Percentiles rank a stretch among this genome's conserved stretches.
phyloP scores from a whole-genome alignment of 2,797 vertebrate genomes.

The Tadarida brasiliensis region DNA sequence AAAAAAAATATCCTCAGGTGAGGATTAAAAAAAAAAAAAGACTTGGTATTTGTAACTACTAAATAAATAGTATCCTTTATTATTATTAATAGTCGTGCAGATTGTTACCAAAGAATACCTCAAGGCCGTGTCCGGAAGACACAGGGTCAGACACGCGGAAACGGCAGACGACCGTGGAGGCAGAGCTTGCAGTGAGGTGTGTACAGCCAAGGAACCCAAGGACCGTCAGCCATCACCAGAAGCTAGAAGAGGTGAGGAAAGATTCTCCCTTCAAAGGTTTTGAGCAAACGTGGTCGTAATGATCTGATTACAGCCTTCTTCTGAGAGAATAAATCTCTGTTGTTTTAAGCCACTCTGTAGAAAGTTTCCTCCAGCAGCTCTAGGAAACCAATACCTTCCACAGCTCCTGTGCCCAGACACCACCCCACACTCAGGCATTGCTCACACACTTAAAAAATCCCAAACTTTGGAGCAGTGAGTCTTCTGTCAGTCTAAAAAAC shows the following conservation, averaged over 20 bases:
- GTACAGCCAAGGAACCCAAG: background rate
- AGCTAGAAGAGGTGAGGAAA: background rate
- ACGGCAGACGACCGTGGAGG: background rate
- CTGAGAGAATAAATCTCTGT: background rate
- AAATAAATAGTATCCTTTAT: background rate
- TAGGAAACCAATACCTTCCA: background rate
- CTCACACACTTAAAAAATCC: background rate
- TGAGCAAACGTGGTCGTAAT: background rate
- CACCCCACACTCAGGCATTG: background rate
- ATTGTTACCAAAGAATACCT: conserved; percentile 6
- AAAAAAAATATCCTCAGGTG: too few relatives aligned
- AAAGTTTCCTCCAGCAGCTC: background rate
- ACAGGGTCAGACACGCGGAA: background rate
- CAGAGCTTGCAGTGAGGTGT: background rate
- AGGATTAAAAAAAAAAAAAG: too few relatives aligned
- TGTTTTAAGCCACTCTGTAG: background rate
- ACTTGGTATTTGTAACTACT: background rate
- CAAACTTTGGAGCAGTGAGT: background rate
- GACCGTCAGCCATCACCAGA: background rate
- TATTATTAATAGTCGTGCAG: background rate
- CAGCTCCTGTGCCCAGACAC: background rate
- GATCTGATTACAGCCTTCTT: background rate
- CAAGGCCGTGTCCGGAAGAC: background rate
- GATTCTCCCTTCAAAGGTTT: background rate
- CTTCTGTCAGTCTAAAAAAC: conserved; percentile 28